These are phyloP conservation scores for Menidia menidia DNA, from an alignment of 2,797 vertebrate species.

Conservation along the genomic window DNA sequence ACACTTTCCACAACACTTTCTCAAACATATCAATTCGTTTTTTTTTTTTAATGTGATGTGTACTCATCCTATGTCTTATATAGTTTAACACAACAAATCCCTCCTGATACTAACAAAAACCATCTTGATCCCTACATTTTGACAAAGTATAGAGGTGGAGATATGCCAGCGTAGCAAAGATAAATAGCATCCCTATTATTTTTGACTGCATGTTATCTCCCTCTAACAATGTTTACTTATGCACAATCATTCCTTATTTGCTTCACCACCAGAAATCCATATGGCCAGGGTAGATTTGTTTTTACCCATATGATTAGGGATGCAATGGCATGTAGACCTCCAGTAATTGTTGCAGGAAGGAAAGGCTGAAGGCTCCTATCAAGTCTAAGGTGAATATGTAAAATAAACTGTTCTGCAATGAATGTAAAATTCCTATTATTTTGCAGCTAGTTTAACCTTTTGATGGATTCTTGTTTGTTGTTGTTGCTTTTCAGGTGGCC, in stretches of 20 bases:
- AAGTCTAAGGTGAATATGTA: constrained; percentile 29
- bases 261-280: constrained; percentile 31
- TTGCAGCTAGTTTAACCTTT: constrained; percentile 39
- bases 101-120: neutral
- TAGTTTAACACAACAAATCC: constrained; percentile 1
- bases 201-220: constrained; percentile 24
- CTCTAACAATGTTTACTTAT: constrained; percentile 39
- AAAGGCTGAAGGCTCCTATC: constrained; percentile 1
- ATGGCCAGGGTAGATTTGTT: constrained; percentile 23
- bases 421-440: constrained; percentile 61
- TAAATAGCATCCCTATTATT: constrained; percentile 19
- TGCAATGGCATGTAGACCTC: constrained; percentile 16
- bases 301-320: constrained; percentile 47
- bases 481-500: constrained; percentile 38
- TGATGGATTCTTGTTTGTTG: constrained; percentile 64
- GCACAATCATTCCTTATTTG: constrained; percentile 37
- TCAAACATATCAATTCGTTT: constrained; percentile 31
- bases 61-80: constrained; percentile 12
- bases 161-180: too few species aligned
- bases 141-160: neutral
- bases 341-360: constrained; percentile 49
- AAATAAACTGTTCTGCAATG: constrained; percentile 50
- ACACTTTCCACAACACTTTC: constrained; percentile 49
- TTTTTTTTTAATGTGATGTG: neutral
- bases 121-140: neutral